Base-by-base conservation (phyloP, 1,140 invertebrate genomes). In the Diuraphis noxia region DNA sequence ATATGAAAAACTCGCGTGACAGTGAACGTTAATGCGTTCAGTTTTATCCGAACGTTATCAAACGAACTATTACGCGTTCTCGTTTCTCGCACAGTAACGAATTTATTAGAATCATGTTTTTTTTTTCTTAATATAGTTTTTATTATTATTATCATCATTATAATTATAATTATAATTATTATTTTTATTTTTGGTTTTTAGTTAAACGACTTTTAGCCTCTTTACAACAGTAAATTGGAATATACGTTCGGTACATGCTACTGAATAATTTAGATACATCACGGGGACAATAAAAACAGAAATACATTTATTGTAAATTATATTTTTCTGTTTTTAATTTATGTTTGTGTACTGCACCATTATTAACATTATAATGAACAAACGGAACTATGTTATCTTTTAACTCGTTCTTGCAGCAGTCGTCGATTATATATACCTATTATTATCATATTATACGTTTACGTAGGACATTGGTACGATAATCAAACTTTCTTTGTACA, bases 91-190 rank as follows among this genome's bases (percentile, higher is more conserved):
- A 46, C 25, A 52, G 34, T 49, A 82, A 81, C 72, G 41, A 91
- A 91, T 72, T 79, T 90, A 90, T 90, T 91, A 81, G 43, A 91
- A 91, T 91, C 38, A 79, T n/a, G n/a, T n/a, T 91, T 46, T 89
- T 90, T 87, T 87, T 49, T 36, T 52, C 25, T 25, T 52, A 19
- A 34, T 86, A 36, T 49, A 49, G 46, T 49, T 49, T 49, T 49
- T 49, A 21, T 49, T 49, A 49, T 49, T 49, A 49, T 49, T 23
- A 49, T 49, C 46, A 49, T 46, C 10, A 43, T 41, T 10, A 41
- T 41, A 2, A 43, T 49, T 49, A 52, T 72, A n/a, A n/a, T 72
- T 72, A 23, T 49, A 23, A 49, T 49, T 49, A 49, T 43, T 43
- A 43, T 30, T 56, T 21, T 9, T 82, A n/a, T 43, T 87, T 56